phyloP scores from a whole-genome alignment of 23 tunicate species.

The Halocynthia roretzi region DNA sequence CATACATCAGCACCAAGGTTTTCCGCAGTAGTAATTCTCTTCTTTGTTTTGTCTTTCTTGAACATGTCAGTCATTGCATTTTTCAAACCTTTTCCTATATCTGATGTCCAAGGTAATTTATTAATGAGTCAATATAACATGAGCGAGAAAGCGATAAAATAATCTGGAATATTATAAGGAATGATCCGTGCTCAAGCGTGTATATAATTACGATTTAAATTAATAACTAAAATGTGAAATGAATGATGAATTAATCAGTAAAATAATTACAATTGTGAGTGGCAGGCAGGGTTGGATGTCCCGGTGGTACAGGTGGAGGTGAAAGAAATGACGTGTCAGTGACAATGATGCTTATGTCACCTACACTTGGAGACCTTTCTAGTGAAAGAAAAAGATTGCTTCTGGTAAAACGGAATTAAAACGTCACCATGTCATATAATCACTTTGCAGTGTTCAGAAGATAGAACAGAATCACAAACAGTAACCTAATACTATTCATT shows the following conservation, averaged over 20 bases:
- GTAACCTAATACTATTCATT: too few relatives aligned
- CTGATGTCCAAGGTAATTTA: constrained; percentile 1
- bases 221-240: background rate
- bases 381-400: too few relatives aligned
- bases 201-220: background rate
- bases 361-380: background rate
- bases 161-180: background rate
- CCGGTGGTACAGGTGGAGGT: constrained; percentile 29
- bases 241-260: background rate
- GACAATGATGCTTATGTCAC: background rate
- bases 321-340: background rate
- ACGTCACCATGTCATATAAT: background rate
- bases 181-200: background rate
- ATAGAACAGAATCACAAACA: too few relatives aligned
- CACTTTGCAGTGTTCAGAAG: background rate
- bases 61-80: constrained; percentile 43
- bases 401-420: background rate
- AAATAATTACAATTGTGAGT: background rate
- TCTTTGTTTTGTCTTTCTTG: constrained; percentile 50
- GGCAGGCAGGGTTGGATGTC: constrained; percentile 4
- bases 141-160: background rate
- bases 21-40: constrained; percentile 40
- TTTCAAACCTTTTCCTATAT: constrained; percentile 49
- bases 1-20: constrained; percentile 39
- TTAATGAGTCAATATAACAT: background rate